Evolutionary conservation across 1,140 invertebrate genomes (phyloP).

Genomic region (Manduca sexta): DNA sequence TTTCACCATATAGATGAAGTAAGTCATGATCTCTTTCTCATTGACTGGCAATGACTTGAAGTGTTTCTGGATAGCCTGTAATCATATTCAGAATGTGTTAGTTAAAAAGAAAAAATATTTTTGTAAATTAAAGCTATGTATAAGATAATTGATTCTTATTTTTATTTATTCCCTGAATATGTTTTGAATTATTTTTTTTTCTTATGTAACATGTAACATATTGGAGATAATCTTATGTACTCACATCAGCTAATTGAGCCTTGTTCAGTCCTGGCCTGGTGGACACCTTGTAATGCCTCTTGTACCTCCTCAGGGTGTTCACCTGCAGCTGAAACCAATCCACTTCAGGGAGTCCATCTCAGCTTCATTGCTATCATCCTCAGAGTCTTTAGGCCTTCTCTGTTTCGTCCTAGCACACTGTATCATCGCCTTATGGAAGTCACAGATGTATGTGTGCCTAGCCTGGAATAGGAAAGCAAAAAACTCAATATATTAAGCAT

Average conservation of each 20-base stretch:
- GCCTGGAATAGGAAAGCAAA: slow-evolving; percentile 84
- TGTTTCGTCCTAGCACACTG: slow-evolving; percentile 91
- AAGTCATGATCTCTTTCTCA: slow-evolving; percentile 96
- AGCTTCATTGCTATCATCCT: slow-evolving; percentile 92
- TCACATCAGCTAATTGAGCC: slow-evolving; percentile 95
- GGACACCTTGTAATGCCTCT: slow-evolving; percentile 93
- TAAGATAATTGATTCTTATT: background rate
- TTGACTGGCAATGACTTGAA: slow-evolving; percentile 95
- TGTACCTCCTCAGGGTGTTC: slow-evolving; percentile 93
- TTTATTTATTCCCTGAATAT: background rate
- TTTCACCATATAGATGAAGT: slow-evolving; percentile 97
- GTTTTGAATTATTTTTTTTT: background rate
- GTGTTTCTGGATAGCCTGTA: slow-evolving; percentile 93
- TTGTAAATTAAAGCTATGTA: background rate
- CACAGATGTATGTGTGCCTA: slow-evolving; percentile 96
- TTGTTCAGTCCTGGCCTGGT: slow-evolving; percentile 94
- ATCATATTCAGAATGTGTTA: slow-evolving; percentile 26
- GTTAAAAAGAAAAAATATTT: background rate
- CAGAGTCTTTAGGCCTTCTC: slow-evolving; percentile 90
- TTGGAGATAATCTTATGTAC: slow-evolving; percentile 63
- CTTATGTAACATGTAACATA: no score
- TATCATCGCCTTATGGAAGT: slow-evolving; percentile 95
- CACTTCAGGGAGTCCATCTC: slow-evolving; percentile 93
- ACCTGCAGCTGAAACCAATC: slow-evolving; percentile 95
- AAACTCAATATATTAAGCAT: no score